Conservation (phyloP, 2,888 invertebrate genomes). For the Chalcosyrphus nemorum region DNA sequence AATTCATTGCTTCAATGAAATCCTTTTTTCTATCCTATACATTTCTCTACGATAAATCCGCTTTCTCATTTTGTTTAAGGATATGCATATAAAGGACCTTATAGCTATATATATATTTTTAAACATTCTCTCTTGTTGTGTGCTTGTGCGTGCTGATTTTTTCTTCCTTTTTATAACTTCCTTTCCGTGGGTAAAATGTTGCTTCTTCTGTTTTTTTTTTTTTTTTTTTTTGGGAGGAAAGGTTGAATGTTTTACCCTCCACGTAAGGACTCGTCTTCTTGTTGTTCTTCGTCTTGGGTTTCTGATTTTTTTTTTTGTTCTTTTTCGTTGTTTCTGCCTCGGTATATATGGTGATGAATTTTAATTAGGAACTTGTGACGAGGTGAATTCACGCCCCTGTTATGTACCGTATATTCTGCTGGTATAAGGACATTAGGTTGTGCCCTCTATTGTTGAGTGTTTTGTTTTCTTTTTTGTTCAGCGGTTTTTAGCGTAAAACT, state of each 20-base stretch:
- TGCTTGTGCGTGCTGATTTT: constrained; percentile 37
- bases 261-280: constrained; percentile 3
- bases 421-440: not conserved
- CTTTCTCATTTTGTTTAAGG: constrained; percentile 17
- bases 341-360: constrained; percentile 35
- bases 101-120: constrained; percentile 22
- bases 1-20: constrained; percentile 50
- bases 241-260: not conserved
- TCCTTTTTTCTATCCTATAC: constrained; percentile 18
- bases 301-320: too few relatives aligned
- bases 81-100: constrained; percentile 45
- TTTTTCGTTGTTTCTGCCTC: not conserved
- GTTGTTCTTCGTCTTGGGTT: not conserved
- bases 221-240: too few relatives aligned
- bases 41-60: not conserved
- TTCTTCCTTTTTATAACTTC: constrained; percentile 26
- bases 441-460: not conserved
- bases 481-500: not conserved
- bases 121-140: constrained; percentile 28
- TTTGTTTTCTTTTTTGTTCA: not conserved
- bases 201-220: not conserved
- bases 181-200: constrained; percentile 23
- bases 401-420: not conserved
- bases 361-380: constrained; percentile 41
- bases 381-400: constrained; percentile 22